phyloP scores from a whole-genome alignment of 2,113 vertebrate genomes.

The Plecotus auritus region DNA sequence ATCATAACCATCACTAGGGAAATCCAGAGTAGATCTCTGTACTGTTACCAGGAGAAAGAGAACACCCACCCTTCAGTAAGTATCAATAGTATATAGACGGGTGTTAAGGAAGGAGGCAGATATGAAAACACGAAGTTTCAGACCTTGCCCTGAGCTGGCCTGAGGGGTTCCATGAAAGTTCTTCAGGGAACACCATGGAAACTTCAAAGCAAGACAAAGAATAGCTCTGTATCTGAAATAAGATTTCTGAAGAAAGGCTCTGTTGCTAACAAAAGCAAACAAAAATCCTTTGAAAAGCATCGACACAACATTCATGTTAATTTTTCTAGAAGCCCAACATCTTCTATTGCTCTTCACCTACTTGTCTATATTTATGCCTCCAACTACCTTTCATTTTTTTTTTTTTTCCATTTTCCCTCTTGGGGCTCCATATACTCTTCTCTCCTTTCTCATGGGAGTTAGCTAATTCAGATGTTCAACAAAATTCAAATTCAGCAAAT shows the following conservation, averaged over 20 bases:
- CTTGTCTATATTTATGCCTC: not conserved
- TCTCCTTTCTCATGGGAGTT: not conserved
- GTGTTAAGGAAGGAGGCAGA: not conserved
- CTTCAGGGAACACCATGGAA: conserved; percentile 14
- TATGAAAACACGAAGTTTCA: not conserved
- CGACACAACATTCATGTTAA: not conserved
- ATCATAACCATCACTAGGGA: not conserved
- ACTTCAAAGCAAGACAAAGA: conserved; percentile 9
- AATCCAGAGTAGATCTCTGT: not conserved
- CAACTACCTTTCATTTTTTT: not conserved
- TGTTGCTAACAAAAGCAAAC: conserved; percentile 41
- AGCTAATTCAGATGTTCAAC: not conserved
- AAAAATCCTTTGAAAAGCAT: conserved; percentile 46
- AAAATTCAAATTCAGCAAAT: conserved; percentile 30
- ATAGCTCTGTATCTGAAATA: conserved; percentile 33
- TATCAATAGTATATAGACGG: not conserved
- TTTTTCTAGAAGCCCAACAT: conserved; percentile 14
- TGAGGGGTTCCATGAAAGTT: not conserved
- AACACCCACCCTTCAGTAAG: not conserved
- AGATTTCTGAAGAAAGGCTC: conserved; percentile 37
- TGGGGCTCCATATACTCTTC: not conserved
- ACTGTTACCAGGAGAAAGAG: not conserved
- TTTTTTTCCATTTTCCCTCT: not conserved
- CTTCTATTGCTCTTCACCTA: not conserved
- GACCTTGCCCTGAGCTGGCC: not conserved